Base-by-base conservation (phyloP, 2,888 invertebrate genomes). In the Cephus nigrinus region DNA sequence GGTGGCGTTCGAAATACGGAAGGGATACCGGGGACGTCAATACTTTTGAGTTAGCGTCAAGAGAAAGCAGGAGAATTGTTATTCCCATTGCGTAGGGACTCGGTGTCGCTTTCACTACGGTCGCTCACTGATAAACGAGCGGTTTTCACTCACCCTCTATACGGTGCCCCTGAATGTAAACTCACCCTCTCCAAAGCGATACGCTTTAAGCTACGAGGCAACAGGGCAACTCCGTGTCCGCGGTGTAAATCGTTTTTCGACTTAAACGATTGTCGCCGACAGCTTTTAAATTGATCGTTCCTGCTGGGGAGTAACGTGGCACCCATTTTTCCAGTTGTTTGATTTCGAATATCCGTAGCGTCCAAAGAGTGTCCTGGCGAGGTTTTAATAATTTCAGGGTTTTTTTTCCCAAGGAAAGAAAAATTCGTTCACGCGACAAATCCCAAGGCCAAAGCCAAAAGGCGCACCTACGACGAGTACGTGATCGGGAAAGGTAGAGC, bases 61-160 rank as follows among this genome's bases (percentile, higher is more conserved):
- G n/a, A 69, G 75, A 81, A 79, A 81, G 77, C 78, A 83, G 77
- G 86, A 72, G 78, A 83, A 90, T 90, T 91, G 90, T 90, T 91
- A 91, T 91, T 90, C 91, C 87, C 85, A 82, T 83, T 84, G 87
- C 89, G 90, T 90, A 87, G 87, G 76, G 85, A 84, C 86, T 83
- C 86, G 90, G 91, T 90, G 91, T 91, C 91, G 90, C 90, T 91
- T 91, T 91, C 90, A 90, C 90, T 90, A 86, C 88, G 88, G 87
- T 90, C 88, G 89, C 88, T 90, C 88, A 87, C 90, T 91, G 91
- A 91, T 91, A 91, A 91, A 91, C 90, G 91, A 91, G 90, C 91
- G 90, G 89, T 90, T 90, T 55, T 88, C 86, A 83, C 86, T 85
- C 84, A 82, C 72, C 80, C 78, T 81, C 73, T 77, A 75, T 76